Evolutionary conservation across 2,888 invertebrate genomes (phyloP).

Genomic region (Drosophila eohydei): DNA sequence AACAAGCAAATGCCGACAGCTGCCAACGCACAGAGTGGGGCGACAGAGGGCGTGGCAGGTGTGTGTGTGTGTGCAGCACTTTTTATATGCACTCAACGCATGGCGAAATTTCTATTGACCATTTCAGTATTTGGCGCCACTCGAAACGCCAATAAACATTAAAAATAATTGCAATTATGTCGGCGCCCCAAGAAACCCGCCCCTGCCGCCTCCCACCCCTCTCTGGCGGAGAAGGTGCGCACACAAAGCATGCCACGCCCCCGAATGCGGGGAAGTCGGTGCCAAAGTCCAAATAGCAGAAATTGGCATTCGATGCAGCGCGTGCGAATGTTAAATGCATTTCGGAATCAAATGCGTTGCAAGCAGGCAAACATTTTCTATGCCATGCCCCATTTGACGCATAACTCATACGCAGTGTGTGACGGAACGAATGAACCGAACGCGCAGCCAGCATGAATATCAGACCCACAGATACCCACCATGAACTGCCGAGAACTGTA

Average conservation of each 20-base stretch:
- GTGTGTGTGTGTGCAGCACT: neutral
- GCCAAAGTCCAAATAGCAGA: constrained; percentile 64
- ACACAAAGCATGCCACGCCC: constrained; percentile 10
- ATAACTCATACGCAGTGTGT: constrained; percentile 76
- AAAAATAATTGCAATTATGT: constrained; percentile 67
- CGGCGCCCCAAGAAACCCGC: neutral
- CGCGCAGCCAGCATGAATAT: fast-evolving
- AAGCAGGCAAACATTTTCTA: constrained; percentile 58
- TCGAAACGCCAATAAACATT: constrained; percentile 59
- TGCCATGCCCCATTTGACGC: constrained; percentile 74
- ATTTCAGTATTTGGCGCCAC: constrained; percentile 60
- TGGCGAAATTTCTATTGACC: constrained; percentile 51
- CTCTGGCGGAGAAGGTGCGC: neutral
- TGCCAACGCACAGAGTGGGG: neutral
- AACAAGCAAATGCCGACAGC: constrained; percentile 37
- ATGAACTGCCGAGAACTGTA: neutral
- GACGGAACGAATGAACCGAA: constrained; percentile 43
- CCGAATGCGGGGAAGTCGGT: neutral
- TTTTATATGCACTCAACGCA: constrained; percentile 26
- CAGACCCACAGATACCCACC: neutral
- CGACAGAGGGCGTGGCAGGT: neutral
- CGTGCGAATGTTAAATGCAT: constrained; percentile 7
- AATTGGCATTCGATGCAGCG: constrained; percentile 64
- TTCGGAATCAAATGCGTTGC: constrained; percentile 39
- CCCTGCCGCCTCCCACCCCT: neutral